Percentiles rank a stretch among this genome's conserved stretches.
Conservation (phyloP, 37 sponge, comb jelly and placozoan species). For the Mnemiopsis leidyi region DNA sequence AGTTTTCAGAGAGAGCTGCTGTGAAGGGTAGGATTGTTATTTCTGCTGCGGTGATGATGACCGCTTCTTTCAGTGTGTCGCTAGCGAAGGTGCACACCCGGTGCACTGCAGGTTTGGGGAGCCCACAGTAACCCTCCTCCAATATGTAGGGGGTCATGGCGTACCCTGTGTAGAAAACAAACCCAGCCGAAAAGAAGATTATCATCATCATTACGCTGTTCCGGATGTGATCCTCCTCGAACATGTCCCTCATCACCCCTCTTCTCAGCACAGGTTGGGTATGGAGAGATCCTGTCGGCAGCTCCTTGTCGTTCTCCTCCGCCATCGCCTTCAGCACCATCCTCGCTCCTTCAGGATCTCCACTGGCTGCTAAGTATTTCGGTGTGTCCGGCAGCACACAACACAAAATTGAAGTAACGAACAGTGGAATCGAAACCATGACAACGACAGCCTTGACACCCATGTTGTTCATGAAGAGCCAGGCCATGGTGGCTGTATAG, state of each 20-base stretch:
- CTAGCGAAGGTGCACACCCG: not conserved
- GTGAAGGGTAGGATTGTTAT: not conserved
- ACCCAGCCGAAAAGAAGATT: not conserved
- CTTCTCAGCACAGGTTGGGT: not conserved
- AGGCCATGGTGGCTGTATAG: not conserved
- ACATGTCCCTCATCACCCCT: conserved; percentile 1
- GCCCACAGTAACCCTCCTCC: not conserved
- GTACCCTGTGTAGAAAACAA: conserved; percentile 17
- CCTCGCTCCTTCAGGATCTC: not conserved
- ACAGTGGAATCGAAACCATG: not conserved
- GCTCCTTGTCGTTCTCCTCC: not conserved
- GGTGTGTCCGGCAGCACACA: not conserved
- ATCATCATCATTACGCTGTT: not conserved
- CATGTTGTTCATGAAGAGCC: not conserved
- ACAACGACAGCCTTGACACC: not conserved
- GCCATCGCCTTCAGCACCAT: not conserved
- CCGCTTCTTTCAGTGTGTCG: conserved; percentile 2
- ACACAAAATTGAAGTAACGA: not conserved
- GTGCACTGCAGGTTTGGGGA: not conserved
- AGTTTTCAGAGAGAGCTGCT: not conserved
- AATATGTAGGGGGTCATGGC: not conserved
- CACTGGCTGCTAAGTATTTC: not conserved
- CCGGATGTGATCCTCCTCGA: not conserved
- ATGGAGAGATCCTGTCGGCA: not conserved
- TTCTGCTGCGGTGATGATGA: not conserved